A percentile compares a stretch with the other conserved stretches of the same genome.
phyloP scores from a whole-genome alignment of 1,140 invertebrate genomes.

The Lepidostoma basale region DNA sequence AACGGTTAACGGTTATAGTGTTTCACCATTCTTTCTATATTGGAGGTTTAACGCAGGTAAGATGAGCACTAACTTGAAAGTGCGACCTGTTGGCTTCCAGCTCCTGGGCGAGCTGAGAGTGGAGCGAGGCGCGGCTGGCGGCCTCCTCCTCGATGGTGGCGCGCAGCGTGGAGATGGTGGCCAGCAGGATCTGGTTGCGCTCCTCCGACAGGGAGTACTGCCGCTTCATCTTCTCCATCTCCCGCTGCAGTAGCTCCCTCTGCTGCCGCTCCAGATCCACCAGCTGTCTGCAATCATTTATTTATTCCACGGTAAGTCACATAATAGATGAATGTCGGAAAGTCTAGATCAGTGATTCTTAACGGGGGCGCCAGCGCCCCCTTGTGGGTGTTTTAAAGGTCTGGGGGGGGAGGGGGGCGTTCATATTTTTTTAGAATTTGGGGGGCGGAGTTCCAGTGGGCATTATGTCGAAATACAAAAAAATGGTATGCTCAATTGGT shows the following conservation, averaged over 20 bases:
- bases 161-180: slow-evolving; percentile 31
- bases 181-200: slow-evolving; percentile 38
- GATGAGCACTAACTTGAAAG: slow-evolving; percentile 7
- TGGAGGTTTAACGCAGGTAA: not conserved
- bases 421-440: too few species aligned
- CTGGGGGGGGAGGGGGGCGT: too few species aligned
- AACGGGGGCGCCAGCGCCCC: too few species aligned
- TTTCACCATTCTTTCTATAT: too few species aligned
- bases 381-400: too few species aligned
- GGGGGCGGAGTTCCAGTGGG: not conserved
- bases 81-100: not conserved
- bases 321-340: not conserved
- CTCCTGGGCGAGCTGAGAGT: not conserved
- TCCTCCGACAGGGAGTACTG: slow-evolving; percentile 41
- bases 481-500: too few species aligned
- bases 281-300: slow-evolving; percentile 17
- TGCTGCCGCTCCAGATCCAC: slow-evolving; percentile 28
- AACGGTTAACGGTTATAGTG: not conserved
- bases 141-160: slow-evolving; percentile 33
- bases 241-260: slow-evolving; percentile 22
- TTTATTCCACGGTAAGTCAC: not conserved
- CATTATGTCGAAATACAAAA: too few species aligned
- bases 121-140: not conserved
- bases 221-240: slow-evolving; percentile 36
- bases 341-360: not conserved